Conservation (phyloP, 2,113 vertebrate genomes). For the Gymnorhina tibicen region DNA sequence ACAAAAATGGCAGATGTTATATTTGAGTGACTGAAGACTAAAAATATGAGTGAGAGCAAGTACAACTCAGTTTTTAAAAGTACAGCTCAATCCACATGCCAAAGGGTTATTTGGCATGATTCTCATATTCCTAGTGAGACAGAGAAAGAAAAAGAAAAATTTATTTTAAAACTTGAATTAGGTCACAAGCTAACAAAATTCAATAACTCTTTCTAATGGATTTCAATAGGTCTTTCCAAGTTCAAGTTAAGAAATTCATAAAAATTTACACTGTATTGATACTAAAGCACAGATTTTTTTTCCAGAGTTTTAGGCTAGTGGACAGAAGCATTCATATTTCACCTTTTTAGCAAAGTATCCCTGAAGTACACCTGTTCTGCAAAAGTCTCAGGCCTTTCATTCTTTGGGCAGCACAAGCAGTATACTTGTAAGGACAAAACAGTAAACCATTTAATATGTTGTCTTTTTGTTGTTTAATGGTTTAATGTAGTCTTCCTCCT, state of each 20-base stretch:
- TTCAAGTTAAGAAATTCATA: background rate
- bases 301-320: background rate
- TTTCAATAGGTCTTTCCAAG: background rate
- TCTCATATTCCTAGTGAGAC: background rate
- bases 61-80: background rate
- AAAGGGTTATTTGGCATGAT: background rate
- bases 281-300: background rate
- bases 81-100: background rate
- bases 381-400: background rate
- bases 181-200: background rate
- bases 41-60: background rate
- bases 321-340: background rate
- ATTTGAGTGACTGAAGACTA: slow-evolving; percentile 8
- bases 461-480: background rate
- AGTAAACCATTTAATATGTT: background rate
- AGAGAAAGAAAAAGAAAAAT: background rate
- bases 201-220: background rate
- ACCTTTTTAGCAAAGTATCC: background rate
- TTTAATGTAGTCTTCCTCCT: background rate
- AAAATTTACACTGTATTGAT: background rate
- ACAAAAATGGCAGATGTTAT: slow-evolving; percentile 27
- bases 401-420: background rate
- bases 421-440: background rate
- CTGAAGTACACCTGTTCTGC: background rate
- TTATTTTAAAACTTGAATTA: background rate